Base-by-base conservation (phyloP, 30 jellyfish, hydroid and myxozoan genomes). In the Aurelia sp. region DNA sequence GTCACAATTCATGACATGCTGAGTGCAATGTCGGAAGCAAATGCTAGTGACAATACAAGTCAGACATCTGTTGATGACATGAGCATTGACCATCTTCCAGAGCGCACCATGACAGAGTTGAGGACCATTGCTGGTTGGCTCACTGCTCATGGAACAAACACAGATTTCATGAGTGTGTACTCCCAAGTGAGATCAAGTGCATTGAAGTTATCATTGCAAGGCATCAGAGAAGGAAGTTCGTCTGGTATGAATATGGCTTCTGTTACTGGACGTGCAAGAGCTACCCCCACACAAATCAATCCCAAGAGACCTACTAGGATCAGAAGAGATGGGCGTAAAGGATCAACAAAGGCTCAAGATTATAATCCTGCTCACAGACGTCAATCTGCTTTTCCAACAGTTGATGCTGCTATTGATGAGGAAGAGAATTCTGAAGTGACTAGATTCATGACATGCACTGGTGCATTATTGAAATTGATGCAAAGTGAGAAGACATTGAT, bases 101-200 rank as follows among this genome's bases (percentile, higher is more conserved):
- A 89, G 52, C 77, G 97, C 70, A 88, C 92, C 35, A 95, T 90
- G 97, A 77, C 73, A 16, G 97, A 95, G 79, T 72, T 95, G 89
- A 91, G 90, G 33, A 90, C 90, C 22, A 89, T 95, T 77, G 97
- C 99, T 4, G 53, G 79, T 18, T 95, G 99, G 99, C 74, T 95
- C 20, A 81, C 92, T 22, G 85, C 67, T 67, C 97, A 95, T 71
- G 97, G 94, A 59, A 87, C 91, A 64, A 83, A 80, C 19, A 52
- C 96, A 2, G 99, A 95, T 85, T 95, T 95, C 83, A 89, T 90
- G 97, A 95, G 97, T 75, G 92, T 95, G 30, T 95, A 95, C 73
- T 89, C 97, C 13, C 99, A 95, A 75, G 80, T 86, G 58, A 88
- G 99, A 21, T 90, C 99, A 40, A 84, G 62, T 55, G 88, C 84